These are phyloP conservation scores for Entelurus aequoreus DNA, from an alignment of 2,113 vertebrate genomes.

Conservation along the genomic window DNA sequence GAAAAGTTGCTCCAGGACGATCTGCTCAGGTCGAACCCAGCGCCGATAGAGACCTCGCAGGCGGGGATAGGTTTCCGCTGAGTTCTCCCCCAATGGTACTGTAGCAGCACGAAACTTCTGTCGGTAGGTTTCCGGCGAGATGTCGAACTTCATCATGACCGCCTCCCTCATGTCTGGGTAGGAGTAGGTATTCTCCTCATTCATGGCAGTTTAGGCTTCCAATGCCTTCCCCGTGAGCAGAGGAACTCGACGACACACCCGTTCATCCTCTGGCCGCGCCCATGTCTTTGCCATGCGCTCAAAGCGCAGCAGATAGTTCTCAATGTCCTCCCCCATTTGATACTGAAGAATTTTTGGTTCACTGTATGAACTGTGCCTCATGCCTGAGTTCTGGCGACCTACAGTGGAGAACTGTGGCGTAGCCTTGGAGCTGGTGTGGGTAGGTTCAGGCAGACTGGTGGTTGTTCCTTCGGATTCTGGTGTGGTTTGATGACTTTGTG, in stretches of 20 bases:
- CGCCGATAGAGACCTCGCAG: background rate
- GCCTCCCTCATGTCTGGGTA: background rate
- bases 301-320: background rate
- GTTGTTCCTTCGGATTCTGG: too few species aligned
- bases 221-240: background rate
- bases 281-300: slow-evolving; percentile 9
- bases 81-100: background rate
- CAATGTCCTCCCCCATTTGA: background rate
- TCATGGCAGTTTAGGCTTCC: slow-evolving; percentile 5
- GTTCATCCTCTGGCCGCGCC: too few species aligned
- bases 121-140: slow-evolving; percentile 8
- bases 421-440: background rate
- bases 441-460: background rate
- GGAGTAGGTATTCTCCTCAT: background rate
- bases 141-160: slow-evolving; percentile 5
- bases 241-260: background rate
- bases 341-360: background rate
- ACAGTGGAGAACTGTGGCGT: background rate
- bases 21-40: background rate
- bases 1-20: background rate
- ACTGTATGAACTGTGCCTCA: background rate
- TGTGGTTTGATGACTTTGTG: too few species aligned
- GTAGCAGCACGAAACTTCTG: background rate
- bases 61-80: background rate
- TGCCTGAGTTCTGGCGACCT: background rate